Base-by-base conservation (phyloP, 2,113 vertebrate genomes). In the Uropsilus gracilis region DNA sequence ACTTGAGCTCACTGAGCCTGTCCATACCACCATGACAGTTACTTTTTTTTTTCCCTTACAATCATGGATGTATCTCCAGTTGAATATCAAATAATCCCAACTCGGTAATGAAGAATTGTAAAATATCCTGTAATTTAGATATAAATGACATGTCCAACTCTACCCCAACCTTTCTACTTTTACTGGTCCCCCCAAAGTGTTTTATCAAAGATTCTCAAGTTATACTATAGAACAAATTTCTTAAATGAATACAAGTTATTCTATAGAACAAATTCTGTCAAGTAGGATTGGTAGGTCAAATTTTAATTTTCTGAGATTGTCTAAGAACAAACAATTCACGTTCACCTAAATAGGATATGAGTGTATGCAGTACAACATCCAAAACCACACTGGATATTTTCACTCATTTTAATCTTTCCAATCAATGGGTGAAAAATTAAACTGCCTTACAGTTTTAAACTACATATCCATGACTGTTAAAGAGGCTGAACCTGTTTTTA, bases 271-370 rank as follows among this genome's bases (percentile, higher is more conserved):
- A n/a, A 53, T 64, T 30, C 17, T 83, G 24, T 78, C 13, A 57
- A 84, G 22, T 34, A 32, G 34, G 32, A 63, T 7, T 61, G 13
- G 2, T 16, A 82, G 26, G 26, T 77, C 24, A 57, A 6, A 55
- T 90, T 89, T 82, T 77, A 77, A 73, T 14, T 34, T 53, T 75
- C 32, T 26, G 69, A 50, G 32, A n/a, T 17, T 75, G 30, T 86
- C 18, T 39, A 64, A 71, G 44, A 73, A 53, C 4, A 50, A 76
- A 78, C 30, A 16, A 59, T 34, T 82, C 5, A 16, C 4, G 26
- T 17, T 55, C 14, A 20, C 7, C 81, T 30, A n/a, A 17, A 20
- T 11, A 20, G 34, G 39, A 28, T 18, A 12, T 24, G 39, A 44
- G 32, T 1, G 16, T 4, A 3, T 2, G 16, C 5, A n/a, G 8